Evolutionary conservation across 2,888 invertebrate species (phyloP), one percentile per base, ranked within the genome.

Genomic region (Cataglyphis rosenhaueri): DNA sequence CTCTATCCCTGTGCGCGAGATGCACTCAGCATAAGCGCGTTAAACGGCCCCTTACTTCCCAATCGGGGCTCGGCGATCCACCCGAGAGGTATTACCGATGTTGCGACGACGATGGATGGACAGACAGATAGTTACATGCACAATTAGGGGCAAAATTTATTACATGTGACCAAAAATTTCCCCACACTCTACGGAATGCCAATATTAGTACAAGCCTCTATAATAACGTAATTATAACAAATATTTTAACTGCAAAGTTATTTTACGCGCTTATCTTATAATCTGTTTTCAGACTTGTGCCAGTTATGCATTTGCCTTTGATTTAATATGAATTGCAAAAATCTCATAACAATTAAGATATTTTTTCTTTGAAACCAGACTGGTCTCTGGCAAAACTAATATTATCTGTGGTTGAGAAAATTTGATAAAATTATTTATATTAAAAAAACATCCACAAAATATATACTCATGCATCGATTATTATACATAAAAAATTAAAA

Each of bases 1-100:
- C 89, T 84, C 86, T 61, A 85, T 87, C 85, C 85, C 85, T 76
- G 76, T 79, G 82, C 82, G 76, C 82, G 89, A 89, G 85, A 84
- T 88, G 74, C 82, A 81, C 52, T 83, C 74, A 62, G 59, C 74
- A 62, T 71, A 76, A 71, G 65, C 83, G 59, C 84, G 83, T 86
- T 88, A 82, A 88, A 86, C 87, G 86, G 74, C 75, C 70, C 59
- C 65, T 68, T 76, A 85, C 86, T 84, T 82, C 83, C 81, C 85
- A 86, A 89, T 90, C 88, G 76, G 83, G 62, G 68, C 82, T 65
- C 79, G 70, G 52, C 81, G 82, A 85, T 84, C 84, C 71, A 38
- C 21, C 62, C 84, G 59, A 15, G 82, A 57, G 59, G 86, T 82
- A 85, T 88, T 87, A 88, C 74, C 90, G 64, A 35, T 76, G 83